Evolutionary conservation across 1,140 invertebrate genomes (phyloP).

Genomic region (Caenorhabditis tropicalis): DNA sequence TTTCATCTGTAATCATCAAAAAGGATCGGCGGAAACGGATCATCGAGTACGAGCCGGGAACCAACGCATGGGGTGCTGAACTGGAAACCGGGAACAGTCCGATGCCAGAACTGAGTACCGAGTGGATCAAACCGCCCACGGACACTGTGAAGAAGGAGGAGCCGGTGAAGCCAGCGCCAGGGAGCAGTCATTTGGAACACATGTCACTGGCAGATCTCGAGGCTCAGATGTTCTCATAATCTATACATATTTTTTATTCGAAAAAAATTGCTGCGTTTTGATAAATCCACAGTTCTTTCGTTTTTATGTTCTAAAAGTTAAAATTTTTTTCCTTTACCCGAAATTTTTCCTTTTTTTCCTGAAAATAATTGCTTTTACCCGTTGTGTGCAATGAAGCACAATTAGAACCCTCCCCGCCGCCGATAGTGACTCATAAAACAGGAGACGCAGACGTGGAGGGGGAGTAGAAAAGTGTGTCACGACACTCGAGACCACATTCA

Average conservation of each 20-base stretch:
- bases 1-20: neutral
- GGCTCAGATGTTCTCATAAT: neutral
- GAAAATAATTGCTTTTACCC: no score
- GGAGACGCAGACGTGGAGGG: neutral
- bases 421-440: no score
- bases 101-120: neutral
- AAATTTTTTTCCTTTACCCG: neutral
- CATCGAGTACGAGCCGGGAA: neutral
- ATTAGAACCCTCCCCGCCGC: no score
- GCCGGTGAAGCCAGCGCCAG: neutral
- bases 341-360: no score
- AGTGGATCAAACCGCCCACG: constrained; percentile 4
- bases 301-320: neutral
- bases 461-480: constrained; percentile 1
- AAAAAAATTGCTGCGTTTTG: neutral
- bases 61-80: constrained; percentile 28
- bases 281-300: neutral
- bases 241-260: neutral
- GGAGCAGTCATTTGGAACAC: neutral
- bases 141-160: neutral
- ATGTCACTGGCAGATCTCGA: constrained; percentile 32
- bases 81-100: neutral
- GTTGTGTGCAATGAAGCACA: no score
- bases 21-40: constrained; percentile 30
- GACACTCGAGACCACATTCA: no score